These are phyloP conservation scores for Drosophila mayri DNA, from an alignment of 1,140 invertebrate genomes.

Conservation along the genomic window DNA sequence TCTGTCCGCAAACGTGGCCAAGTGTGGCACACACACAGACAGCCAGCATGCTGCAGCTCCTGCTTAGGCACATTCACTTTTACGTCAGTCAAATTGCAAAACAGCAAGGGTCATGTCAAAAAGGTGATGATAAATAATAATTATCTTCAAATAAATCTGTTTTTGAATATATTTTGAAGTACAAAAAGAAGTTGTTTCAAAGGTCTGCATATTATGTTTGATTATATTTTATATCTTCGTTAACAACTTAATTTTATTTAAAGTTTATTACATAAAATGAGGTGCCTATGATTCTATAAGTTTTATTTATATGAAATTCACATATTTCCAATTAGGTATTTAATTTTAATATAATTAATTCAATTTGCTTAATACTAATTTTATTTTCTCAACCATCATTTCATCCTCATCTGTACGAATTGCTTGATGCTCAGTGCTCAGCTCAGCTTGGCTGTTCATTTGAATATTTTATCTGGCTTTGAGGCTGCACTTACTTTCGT, in stretches of 20 bases:
- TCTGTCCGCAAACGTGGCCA: conserved; percentile 53
- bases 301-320: not conserved
- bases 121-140: not conserved
- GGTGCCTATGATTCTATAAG: not conserved
- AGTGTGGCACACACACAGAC: conserved; percentile 44
- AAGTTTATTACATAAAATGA: no score
- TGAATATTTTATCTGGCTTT: conserved; percentile 79
- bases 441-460: conserved; percentile 67
- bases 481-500: conserved; percentile 74
- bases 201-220: no score
- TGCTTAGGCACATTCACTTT: conserved; percentile 42
- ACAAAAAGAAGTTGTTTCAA: no score
- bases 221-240: no score
- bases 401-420: not conserved
- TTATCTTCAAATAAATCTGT: not conserved
- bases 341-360: not conserved
- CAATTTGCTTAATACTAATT: not conserved
- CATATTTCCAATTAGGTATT: no score
- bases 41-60: conserved; percentile 24
- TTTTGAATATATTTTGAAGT: no score
- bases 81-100: conserved; percentile 29
- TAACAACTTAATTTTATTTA: no score
- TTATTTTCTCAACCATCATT: not conserved
- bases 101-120: not conserved
- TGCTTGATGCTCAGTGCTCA: conserved; percentile 13